Evolutionary conservation across 2,888 invertebrate species (phyloP), one percentile per base, ranked within the genome.

Genomic region (Taphrorychus bicolor): DNA sequence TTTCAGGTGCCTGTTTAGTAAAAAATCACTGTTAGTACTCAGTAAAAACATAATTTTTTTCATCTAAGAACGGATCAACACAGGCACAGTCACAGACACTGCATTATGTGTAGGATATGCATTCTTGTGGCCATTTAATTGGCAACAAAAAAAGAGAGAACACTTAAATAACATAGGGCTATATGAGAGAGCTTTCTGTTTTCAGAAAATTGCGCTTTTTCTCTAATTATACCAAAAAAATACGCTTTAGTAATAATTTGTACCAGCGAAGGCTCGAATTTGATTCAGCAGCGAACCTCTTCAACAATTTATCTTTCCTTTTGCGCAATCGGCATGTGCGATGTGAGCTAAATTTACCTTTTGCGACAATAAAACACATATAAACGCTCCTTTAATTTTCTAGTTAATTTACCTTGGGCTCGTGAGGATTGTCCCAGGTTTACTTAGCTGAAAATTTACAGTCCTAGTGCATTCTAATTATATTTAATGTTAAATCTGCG

Each of bases 381-480:
- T n/a, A n/a, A n/a, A n/a, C 48, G 3, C 32, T 32, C 32, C 24
- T 41, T 16, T 59, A 59, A 65, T 65, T 65, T 65, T 59, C 65
- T 45, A 32, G 48, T 60, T 66, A 57, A 49, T 66, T 66, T 59
- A 40, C 59, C 41, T 57, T 48, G 23, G 62, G 62, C 62, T 68
- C 18, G 14, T 14, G 14, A 17, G 45, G 14, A 18, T 63, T 68
- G 42, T n/a, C 45, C 23, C 42, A 76, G 76, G 78, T 79, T 79
- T 79, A 79, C 78, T 78, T 76, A 76, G 73, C 74, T 77, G 76
- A 71, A 78, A 79, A 79, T 80, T 79, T 79, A 79, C 77, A 76
- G 74, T 77, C 77, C 3, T 7, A 18, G 14, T 41, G 58, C 62
- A 40, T 74, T 75, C 69, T 74, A 73, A 76, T 74, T 79, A 78